Percentiles rank a stretch among this genome's conserved stretches.
Conservation (phyloP, 2,888 invertebrate species). For the Diarsia dahlii region DNA sequence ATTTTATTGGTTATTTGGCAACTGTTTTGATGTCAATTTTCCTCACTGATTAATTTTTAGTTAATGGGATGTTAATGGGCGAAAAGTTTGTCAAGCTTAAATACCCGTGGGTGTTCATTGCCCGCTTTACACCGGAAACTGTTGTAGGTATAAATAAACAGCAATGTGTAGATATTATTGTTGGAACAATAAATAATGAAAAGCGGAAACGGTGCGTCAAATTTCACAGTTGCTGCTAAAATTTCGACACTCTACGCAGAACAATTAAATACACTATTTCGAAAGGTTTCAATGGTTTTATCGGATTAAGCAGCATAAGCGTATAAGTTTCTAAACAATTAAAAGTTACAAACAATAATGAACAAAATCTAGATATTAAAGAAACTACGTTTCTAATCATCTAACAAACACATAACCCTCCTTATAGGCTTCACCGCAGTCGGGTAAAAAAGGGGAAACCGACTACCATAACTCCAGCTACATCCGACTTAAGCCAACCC, state of each 20-base stretch:
- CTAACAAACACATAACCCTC: too few relatives aligned
- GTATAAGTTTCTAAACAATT: background rate
- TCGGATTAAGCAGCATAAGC: background rate
- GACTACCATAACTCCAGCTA: background rate
- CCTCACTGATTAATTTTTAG: background rate
- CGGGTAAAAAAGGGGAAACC: background rate
- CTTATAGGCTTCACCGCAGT: too few relatives aligned
- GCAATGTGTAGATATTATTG: slow-evolving; percentile 19
- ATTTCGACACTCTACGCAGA: slow-evolving; percentile 24
- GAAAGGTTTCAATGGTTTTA: background rate
- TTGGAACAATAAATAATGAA: slow-evolving; percentile 42
- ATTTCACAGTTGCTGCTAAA: slow-evolving; percentile 39
- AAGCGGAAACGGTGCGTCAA: slow-evolving; percentile 47
- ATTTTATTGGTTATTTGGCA: background rate
- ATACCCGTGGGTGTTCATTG: background rate
- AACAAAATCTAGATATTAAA: background rate
- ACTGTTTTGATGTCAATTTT: background rate
- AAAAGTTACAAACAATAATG: background rate
- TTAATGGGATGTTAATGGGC: too few relatives aligned
- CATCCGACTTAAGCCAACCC: background rate
- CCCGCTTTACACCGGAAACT: slow-evolving; percentile 9
- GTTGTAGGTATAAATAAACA: slow-evolving; percentile 4
- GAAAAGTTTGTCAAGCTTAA: background rate
- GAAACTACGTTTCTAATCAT: background rate
- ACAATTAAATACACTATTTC: slow-evolving; percentile 28